A percentile compares a stretch with the other conserved stretches of the same genome.
These are phyloP conservation scores for Anser cygnoides DNA, from an alignment of 2,113 vertebrate genomes.

Conservation along the genomic window DNA sequence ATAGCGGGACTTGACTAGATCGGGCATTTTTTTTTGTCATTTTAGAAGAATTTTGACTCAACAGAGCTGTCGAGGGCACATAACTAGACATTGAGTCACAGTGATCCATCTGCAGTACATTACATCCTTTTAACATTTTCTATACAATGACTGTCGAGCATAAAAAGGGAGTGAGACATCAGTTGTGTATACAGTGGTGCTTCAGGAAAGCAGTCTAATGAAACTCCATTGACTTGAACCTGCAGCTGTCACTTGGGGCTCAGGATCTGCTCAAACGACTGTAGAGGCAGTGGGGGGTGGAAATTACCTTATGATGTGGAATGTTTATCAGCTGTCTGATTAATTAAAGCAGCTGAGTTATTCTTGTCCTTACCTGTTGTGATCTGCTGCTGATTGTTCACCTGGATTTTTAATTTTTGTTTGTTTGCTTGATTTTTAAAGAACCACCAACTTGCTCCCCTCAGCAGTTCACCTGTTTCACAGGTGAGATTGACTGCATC, in stretches of 20 bases:
- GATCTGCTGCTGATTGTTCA: neutral
- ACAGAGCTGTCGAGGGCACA: conserved; percentile 33
- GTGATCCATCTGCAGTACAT: conserved; percentile 40
- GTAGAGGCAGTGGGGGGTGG: neutral
- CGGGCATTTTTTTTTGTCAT: conserved; percentile 29
- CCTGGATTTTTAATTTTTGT: conserved; percentile 49
- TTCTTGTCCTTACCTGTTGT: neutral
- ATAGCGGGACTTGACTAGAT: neutral
- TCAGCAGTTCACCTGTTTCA: conserved; percentile 94
- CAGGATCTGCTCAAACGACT: neutral
- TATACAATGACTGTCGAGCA: neutral
- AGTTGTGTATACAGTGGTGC: neutral
- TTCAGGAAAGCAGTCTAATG: neutral
- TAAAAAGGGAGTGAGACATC: neutral
- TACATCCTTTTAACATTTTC: conserved; percentile 8
- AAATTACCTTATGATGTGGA: neutral
- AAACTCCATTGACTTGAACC: neutral
- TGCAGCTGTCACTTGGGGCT: neutral
- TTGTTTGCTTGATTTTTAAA: conserved; percentile 74
- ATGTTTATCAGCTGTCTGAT: neutral
- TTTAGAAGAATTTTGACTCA: conserved; percentile 32
- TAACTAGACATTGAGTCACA: conserved; percentile 69
- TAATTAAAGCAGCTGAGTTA: neutral
- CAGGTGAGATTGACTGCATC: conserved; percentile 97
- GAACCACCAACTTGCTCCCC: conserved; percentile 97